Evolutionary conservation across 2,888 invertebrate species (phyloP).

Genomic region (Argyresthia albistria): DNA sequence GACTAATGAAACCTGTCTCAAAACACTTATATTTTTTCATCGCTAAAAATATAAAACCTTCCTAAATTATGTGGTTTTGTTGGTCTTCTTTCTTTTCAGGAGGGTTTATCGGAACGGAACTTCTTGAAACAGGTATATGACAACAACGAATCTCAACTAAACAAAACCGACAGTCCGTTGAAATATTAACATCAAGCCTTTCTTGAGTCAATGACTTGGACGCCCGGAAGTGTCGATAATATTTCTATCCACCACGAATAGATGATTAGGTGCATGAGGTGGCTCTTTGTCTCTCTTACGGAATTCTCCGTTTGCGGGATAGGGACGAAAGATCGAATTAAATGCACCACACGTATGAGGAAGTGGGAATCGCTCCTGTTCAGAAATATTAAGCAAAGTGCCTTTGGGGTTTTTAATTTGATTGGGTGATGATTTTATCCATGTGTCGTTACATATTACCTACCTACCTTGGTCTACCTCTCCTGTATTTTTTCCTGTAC

Average conservation of each 20-base stretch:
- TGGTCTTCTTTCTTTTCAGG: too few relatives aligned
- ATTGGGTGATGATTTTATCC: slow-evolving; percentile 2
- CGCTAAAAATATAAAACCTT: too few relatives aligned
- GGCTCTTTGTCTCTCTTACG: slow-evolving; percentile 25
- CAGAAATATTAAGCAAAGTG: slow-evolving; percentile 47
- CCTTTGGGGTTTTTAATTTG: background rate
- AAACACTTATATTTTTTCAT: too few relatives aligned
- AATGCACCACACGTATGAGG: slow-evolving; percentile 64
- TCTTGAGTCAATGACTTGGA: slow-evolving; percentile 49
- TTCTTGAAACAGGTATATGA: too few relatives aligned
- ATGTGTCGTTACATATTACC: background rate
- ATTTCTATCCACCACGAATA: slow-evolving; percentile 66
- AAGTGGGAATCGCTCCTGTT: slow-evolving; percentile 54
- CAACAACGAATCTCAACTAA: too few relatives aligned
- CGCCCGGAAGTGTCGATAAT: slow-evolving; percentile 61
- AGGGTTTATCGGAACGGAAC: too few relatives aligned
- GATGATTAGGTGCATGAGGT: slow-evolving; percentile 60
- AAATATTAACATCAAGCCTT: slow-evolving; percentile 5
- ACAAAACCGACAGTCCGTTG: background rate
- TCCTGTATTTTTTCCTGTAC: too few relatives aligned
- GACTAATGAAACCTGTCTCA: too few relatives aligned
- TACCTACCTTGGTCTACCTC: too few relatives aligned
- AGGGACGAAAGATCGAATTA: slow-evolving; percentile 31
- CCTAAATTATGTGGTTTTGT: too few relatives aligned
- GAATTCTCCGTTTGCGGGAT: slow-evolving; percentile 15